Base-by-base conservation (phyloP, 2,888 invertebrate genomes). In the Lycia hirtaria region DNA sequence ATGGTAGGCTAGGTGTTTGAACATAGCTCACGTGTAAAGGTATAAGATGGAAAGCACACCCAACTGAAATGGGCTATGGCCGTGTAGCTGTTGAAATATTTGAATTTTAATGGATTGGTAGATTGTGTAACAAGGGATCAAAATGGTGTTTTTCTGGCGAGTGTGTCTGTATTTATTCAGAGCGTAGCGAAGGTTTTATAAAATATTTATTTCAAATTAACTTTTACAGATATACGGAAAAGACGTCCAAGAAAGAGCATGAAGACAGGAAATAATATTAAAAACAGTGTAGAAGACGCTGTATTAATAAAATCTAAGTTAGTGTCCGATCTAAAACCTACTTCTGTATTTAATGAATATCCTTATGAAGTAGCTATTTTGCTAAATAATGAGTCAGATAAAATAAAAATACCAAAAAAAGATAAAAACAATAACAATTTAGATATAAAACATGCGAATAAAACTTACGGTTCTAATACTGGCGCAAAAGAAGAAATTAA, bases 281-380 rank as follows among this genome's bases (percentile, higher is more conserved):
- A 65, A 54, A 63, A 52, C 14, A 64, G 53, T 32, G 55, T 62
- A 15, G 64, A 69, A 40, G 73, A 71, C 22, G 40, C 69, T 0
- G 52, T 51, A 1, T 45, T 62, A 2, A 41, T 61, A 0, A 76
- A 81, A 67, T 69, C 76, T 5, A 80, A 80, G 64, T 47, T 81
- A 1, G 60, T 76, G 1, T 68, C 77, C 0, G 77, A 78, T 26
- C 28, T 77, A 0, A 80, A 70, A 68, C 73, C 79, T 1, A 56
- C 75, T 0, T 73, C 78, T 0, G 64, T 80, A 0, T 80, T 85
- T 6, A 83, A 84, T n/a, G 82, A 85, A n/a, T 82, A 83, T 15
- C 87, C 88, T 1, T 81, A 83, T 22, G 83, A 85, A 67, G 75
- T 88, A 0, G 78, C 87, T 5, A 67, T 82, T 15, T 47, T 87